These are phyloP conservation scores for Conus canariensis DNA, from an alignment of 2,888 invertebrate genomes.

Conservation along the genomic window DNA sequence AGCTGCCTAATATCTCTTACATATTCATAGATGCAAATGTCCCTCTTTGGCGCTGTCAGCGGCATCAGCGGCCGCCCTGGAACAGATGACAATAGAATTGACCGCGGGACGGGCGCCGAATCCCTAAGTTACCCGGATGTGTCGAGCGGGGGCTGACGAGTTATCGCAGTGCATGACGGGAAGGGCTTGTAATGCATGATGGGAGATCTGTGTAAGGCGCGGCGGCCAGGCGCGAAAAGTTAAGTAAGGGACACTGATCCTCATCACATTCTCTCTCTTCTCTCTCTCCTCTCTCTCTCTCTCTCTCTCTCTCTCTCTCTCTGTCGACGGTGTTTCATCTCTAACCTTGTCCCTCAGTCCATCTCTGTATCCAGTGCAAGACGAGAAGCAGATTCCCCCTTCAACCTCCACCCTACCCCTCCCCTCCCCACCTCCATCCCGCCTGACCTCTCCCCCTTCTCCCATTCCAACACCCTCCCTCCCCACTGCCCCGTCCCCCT, in stretches of 20 bases:
- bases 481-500: not conserved
- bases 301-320: not conserved
- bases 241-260: constrained; percentile 25
- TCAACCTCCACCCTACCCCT: not conserved
- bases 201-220: constrained; percentile 25
- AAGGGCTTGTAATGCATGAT: constrained; percentile 24
- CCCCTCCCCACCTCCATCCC: not conserved
- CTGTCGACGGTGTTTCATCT: not conserved
- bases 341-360: not conserved
- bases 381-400: not conserved
- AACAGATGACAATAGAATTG: constrained; percentile 39
- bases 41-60: constrained; percentile 28
- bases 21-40: constrained; percentile 36
- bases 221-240: constrained; percentile 3
- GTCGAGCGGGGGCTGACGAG: constrained; percentile 27
- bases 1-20: constrained; percentile 31
- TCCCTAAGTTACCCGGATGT: constrained; percentile 29
- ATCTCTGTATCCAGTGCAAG: too few species aligned
- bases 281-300: not conserved
- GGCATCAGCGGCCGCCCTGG: not conserved
- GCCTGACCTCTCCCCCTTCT: not conserved
- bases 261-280: not conserved
- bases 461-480: not conserved
- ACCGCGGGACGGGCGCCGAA: constrained; percentile 1
- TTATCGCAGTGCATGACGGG: constrained; percentile 34